A percentile compares a stretch with the other conserved stretches of the same genome.
Evolutionary conservation across 2,888 invertebrate species (phyloP).

Genomic region (Sisyra nigra): DNA sequence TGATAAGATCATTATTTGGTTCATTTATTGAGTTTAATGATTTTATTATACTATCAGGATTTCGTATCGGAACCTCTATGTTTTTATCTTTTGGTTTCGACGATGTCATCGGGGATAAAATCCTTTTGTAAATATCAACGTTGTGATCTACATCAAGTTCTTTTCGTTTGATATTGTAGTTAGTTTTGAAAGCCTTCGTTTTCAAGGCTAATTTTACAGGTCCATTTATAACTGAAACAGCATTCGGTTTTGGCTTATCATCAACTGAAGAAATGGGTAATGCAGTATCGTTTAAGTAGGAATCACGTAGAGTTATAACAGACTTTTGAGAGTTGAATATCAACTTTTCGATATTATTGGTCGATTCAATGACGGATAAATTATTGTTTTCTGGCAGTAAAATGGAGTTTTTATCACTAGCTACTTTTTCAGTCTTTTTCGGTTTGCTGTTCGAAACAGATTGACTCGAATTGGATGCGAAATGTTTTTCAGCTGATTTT

Average conservation of each 20-base stretch:
- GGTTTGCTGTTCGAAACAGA: too few relatives aligned
- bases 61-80: constrained; percentile 8
- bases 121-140: constrained; percentile 24
- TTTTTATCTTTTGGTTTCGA: constrained; percentile 11
- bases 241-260: constrained; percentile 17
- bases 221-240: constrained; percentile 31
- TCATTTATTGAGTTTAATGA: constrained; percentile 12
- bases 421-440: too few relatives aligned
- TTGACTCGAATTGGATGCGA: too few relatives aligned
- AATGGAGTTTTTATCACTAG: too few relatives aligned
- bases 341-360: neutral
- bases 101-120: constrained; percentile 20
- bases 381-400: too few relatives aligned
- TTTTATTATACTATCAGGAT: constrained; percentile 7
- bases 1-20: constrained; percentile 18
- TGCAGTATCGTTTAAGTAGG: too few relatives aligned
- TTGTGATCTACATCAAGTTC: constrained; percentile 10
- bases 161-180: constrained; percentile 27
- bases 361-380: too few relatives aligned
- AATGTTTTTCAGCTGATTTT: neutral
- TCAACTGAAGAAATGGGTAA: too few relatives aligned
- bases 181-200: constrained; percentile 26
- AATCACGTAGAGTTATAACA: too few relatives aligned
- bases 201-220: constrained; percentile 31
- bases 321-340: neutral